Evolutionary conservation across 2,113 vertebrate species (phyloP).

Genomic region (Bos taurus): ARS-UCD2.0 NC_037329.1:80612501-80613000

Average conservation of each 20-base stretch:
- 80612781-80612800: not conserved
- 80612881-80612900: not conserved
- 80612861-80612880: fast-evolving
- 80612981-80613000: conserved; percentile 49
- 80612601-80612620: not conserved
- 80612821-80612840: not conserved
- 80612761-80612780: not conserved
- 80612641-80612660: conserved; percentile 22
- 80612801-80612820: not conserved
- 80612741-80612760: not conserved
- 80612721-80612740: not conserved
- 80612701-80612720: fast-evolving
- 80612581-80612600: conserved; percentile 54
- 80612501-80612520: conserved; percentile 80
- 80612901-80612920: not conserved
- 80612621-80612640: conserved; percentile 1
- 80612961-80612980: conserved; percentile 51
- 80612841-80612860: not conserved
- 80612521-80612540: conserved; percentile 79
- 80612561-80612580: conserved; percentile 74
- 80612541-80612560: conserved; percentile 77
- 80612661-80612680: fast-evolving
- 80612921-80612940: not conserved
- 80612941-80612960: conserved; percentile 23
- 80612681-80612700: not conserved